Base-by-base conservation (phyloP, 2,888 invertebrate species). In the Bombylius major region DNA sequence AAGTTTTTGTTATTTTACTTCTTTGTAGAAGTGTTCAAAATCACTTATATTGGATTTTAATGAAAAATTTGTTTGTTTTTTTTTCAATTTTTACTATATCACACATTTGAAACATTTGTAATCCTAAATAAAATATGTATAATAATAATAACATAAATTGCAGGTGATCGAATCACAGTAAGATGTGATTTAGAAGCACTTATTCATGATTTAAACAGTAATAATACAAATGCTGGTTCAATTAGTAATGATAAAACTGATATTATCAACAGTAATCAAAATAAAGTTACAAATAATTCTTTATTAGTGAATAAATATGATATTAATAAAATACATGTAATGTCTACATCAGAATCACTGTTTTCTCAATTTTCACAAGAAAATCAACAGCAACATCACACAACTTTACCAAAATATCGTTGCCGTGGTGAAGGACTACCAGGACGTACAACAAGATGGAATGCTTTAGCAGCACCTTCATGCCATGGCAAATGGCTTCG, bases 401-500 rank as follows among this genome's bases (percentile, higher is more conserved):
- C 67, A 56, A 57, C 63, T 46, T 57, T 64, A 51, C 62, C 65
- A 50, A 68, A 62, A 61, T 71, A 70, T 57, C 74, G 72, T 56
- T 93, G 93, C 76, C 84, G 86, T 60, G 93, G 93, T 0, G 91
- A 92, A 70, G 92, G 93, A 0, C 84, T 87, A 4, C 77, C 82
- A 39, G 83, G 83, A 1, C 79, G 84, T 57, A 78, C 83, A 59
- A 91, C 91, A 12, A 79, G 89, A 56, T 93, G 88, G 85, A 86
- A 86, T 64, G 89, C 90, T 44, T 78, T 92, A 42, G 84, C 88
- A 50, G 86, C 86, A n/a, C 86, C 87, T 1, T 87, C 89, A 66
- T 93, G 93, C 72, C 89, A 89, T 67, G 93, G 92, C 46, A 89
- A 90, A 70, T 93, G 92, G 92, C 75, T 87, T 50, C 81, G 90